Conservation (phyloP, 2,797 vertebrate species). For the Cyprinodon diabolis region DNA sequence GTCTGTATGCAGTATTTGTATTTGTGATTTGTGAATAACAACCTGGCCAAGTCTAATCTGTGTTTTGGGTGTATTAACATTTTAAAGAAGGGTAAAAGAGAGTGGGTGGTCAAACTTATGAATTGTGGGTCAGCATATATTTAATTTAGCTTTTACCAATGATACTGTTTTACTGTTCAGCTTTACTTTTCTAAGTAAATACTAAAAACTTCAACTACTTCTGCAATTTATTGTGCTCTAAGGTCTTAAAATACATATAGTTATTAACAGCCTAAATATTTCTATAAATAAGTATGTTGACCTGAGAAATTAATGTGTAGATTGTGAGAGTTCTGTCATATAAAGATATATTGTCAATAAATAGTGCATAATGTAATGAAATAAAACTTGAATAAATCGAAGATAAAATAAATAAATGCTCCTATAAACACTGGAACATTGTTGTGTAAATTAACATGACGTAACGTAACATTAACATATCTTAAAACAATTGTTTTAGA, state of each 20-base stretch:
- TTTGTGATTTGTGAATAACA: neutral
- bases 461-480: too few species aligned
- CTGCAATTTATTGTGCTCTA: neutral
- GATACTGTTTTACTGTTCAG: neutral
- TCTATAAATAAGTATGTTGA: neutral
- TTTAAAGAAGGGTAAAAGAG: neutral
- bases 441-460: neutral
- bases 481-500: neutral
- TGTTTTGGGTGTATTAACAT: neutral
- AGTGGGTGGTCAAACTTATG: slow-evolving; percentile 9
- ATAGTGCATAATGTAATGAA: neutral
- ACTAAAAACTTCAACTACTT: neutral
- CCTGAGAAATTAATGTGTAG: neutral
- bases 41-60: neutral
- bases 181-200: neutral
- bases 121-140: neutral
- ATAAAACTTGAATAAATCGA: neutral
- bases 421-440: neutral
- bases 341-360: neutral
- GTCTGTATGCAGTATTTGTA: neutral
- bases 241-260: neutral
- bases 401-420: neutral
- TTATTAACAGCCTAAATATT: neutral
- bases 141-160: neutral
- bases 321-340: neutral